Evolutionary conservation across 2,113 vertebrate genomes (phyloP), one percentile per base, ranked within the genome.

Genomic region (Hyla sarda): DNA sequence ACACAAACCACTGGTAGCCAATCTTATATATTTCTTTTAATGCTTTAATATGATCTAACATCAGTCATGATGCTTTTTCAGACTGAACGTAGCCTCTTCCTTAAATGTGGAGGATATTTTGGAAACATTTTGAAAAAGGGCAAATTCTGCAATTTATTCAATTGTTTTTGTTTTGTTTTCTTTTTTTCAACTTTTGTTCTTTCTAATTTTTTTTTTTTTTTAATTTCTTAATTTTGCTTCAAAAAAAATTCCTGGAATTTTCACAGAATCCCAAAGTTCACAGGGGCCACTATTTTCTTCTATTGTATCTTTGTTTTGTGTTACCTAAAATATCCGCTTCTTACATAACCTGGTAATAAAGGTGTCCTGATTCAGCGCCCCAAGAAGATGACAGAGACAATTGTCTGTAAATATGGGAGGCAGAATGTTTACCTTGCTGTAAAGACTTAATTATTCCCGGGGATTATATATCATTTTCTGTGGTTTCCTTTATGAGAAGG

Each of bases 401-500:
- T 60, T 58, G 34, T 80, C 77, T 62, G 30, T 80, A 80, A 80
- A 60, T 45, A 62, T 80, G 77, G 54, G 77, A 62, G 73, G 54
- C 28, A 56, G 23, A 62, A 25, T 45, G 0, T 10, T 50, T 50
- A 82, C 47, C 34, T 17, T 16, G 16, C 81, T 56, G 25, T 83
- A 83, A 83, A 34, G 28, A 82, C 47, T 12, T 83, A 72, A 83
- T 83, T 19, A 48, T 54, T 32, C 13, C 45, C 19, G 5, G 45
- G 45, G 45, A 83, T 83, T 83, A 72, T 19, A 25, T 21, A 1
- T 72, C 19, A 83, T 83, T 83, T 72, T 54, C 62, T 54, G 23
- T 21, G 45, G 45, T 37, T 45, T 79, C 41, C 47, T 83, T 83
- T 83, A 83, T 83, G 81, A 69, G 65, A 30, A 50, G 7, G 19